Conservation (phyloP, 2,888 invertebrate genomes). For the Villa cingulata region DNA sequence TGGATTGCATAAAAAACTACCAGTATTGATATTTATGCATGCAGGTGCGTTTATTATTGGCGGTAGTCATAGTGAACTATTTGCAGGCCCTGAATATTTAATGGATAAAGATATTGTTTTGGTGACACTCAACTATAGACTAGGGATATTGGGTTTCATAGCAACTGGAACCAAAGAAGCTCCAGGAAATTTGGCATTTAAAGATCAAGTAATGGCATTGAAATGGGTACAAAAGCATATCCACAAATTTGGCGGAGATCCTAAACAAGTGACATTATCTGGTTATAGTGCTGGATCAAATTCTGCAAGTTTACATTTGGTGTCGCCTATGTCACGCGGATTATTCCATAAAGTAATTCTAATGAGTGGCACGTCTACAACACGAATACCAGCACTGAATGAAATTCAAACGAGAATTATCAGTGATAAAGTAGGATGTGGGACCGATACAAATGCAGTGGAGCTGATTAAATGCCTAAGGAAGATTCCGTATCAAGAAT, state of each 20-base stretch:
- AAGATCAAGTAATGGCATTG: conserved; percentile 42
- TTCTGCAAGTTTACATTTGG: conserved; percentile 25
- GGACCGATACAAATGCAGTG: conserved; percentile 26
- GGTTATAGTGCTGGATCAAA: conserved; percentile 34
- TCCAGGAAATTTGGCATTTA: conserved; percentile 44
- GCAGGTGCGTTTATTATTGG: conserved; percentile 47
- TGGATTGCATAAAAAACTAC: conserved; percentile 19
- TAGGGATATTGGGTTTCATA: conserved; percentile 40
- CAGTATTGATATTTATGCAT: conserved; percentile 51
- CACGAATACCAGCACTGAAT: conserved; percentile 24
- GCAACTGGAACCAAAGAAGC: conserved; percentile 40
- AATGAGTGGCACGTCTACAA: conserved; percentile 36
- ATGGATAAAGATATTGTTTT: conserved; percentile 45
- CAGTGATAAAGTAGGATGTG: conserved; percentile 32
- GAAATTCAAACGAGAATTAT: conserved; percentile 39
- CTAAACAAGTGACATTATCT: conserved; percentile 38
- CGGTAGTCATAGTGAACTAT: conserved; percentile 26
- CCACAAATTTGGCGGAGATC: conserved; percentile 40
- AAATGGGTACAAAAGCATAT: conserved; percentile 42
- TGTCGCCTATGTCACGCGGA: conserved; percentile 29
- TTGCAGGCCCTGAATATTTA: conserved; percentile 43
- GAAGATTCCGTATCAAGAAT: background rate
- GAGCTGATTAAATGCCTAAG: background rate
- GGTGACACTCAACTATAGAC: conserved; percentile 48
- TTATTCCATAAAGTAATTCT: conserved; percentile 42